Evolutionary conservation across 35 echinoderm and acorn worm genomes (phyloP).

Genomic region (Ophioderma brevispina): DNA sequence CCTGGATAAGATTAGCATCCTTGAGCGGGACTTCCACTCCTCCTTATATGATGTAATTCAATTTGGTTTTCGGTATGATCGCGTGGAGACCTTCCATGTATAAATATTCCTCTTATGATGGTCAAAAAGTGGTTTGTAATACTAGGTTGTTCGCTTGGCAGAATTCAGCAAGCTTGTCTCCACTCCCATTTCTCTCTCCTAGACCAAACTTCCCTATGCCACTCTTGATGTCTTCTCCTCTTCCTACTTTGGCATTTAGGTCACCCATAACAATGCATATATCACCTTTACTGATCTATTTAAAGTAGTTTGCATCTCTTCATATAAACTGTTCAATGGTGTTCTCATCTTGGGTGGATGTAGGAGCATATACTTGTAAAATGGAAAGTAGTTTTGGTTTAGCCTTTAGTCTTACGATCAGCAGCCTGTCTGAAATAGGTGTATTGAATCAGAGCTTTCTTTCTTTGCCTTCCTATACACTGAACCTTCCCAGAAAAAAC

Average conservation of each 20-base stretch:
- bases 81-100: too few species aligned
- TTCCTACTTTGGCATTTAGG: background rate
- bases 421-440: conserved; percentile 12
- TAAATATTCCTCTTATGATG: too few species aligned
- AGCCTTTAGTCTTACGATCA: background rate
- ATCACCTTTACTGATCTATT: background rate
- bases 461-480: too few species aligned
- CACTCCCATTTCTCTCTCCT: conserved; percentile 5
- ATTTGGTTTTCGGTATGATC: too few species aligned
- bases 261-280: background rate
- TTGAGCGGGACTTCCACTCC: too few species aligned
- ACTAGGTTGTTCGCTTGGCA: too few species aligned
- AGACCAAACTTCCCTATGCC: background rate
- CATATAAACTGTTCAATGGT: conserved; percentile 3
- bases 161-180: too few species aligned
- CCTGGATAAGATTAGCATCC: too few species aligned
- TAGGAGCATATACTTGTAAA: conserved; percentile 16
- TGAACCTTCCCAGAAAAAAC: too few species aligned
- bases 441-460: too few species aligned
- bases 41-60: too few species aligned
- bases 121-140: too few species aligned
- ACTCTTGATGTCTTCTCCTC: background rate
- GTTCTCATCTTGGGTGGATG: conserved; percentile 2
- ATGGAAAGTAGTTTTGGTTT: background rate
- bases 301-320: conserved; percentile 3